phyloP scores from a whole-genome alignment of 1,140 invertebrate genomes.

The Ctenoplectra terminalis region DNA sequence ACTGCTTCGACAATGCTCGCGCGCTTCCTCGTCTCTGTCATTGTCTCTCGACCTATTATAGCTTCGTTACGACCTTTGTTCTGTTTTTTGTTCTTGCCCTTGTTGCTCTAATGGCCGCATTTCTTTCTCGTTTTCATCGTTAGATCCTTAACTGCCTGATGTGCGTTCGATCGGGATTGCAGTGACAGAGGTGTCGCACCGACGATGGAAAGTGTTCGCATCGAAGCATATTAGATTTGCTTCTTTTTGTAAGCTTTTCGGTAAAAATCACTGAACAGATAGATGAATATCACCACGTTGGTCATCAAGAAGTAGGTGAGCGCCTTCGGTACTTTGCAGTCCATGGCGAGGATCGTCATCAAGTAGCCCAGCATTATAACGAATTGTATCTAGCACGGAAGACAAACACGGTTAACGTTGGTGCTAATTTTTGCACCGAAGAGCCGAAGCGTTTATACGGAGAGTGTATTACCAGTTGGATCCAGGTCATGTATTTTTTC shows the following conservation, averaged over 20 bases:
- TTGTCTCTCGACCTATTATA: neutral
- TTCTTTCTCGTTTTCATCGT: neutral
- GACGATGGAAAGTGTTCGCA: no score
- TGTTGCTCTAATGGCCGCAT: neutral
- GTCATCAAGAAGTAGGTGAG: slow-evolving; percentile 85
- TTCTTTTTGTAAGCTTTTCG: slow-evolving; percentile 84
- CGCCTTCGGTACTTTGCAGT: slow-evolving; percentile 84
- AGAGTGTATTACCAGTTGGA: slow-evolving; percentile 85
- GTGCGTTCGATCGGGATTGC: neutral
- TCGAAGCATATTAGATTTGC: slow-evolving; percentile 53
- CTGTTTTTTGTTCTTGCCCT: neutral
- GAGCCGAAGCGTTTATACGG: neutral
- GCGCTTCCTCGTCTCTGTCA: no score
- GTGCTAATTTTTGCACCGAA: neutral
- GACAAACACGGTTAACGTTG: neutral
- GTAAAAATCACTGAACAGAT: slow-evolving; percentile 85
- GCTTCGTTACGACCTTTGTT: neutral
- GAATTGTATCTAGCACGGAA: slow-evolving; percentile 82
- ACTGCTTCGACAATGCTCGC: neutral
- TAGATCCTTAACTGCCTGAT: neutral
- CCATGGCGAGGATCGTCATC: slow-evolving; percentile 81
- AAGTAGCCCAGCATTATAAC: slow-evolving; percentile 84
- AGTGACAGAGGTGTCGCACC: neutral
- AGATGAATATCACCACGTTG: slow-evolving; percentile 84
- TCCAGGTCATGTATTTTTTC: slow-evolving; percentile 91